Percentiles rank a stretch among this genome's conserved stretches.
These are phyloP conservation scores for Panzeria rudis DNA, from an alignment of 2,888 invertebrate genomes.

Conservation along the genomic window DNA sequence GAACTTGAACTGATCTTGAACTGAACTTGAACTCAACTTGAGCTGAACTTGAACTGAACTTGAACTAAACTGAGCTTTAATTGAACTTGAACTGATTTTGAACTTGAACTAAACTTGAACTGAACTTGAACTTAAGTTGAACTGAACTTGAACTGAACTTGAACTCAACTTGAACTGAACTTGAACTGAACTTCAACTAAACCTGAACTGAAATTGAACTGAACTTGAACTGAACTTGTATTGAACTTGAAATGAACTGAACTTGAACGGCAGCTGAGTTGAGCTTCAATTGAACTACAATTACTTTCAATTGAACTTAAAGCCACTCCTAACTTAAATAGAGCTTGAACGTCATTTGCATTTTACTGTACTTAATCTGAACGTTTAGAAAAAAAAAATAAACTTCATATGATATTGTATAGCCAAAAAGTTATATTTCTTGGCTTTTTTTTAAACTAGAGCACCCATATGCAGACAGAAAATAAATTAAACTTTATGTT, in stretches of 20 bases:
- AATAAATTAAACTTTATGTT: too few relatives aligned
- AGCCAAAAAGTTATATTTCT: too few relatives aligned
- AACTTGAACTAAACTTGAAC: neutral
- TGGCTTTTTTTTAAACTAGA: too few relatives aligned
- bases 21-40: neutral
- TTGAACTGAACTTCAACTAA: neutral
- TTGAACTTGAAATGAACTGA: neutral
- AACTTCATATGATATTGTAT: too few relatives aligned
- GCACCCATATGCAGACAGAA: too few relatives aligned
- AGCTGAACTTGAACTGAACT: neutral
- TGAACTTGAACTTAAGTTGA: neutral
- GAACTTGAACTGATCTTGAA: neutral
- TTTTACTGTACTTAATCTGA: too few relatives aligned
- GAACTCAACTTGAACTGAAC: neutral
- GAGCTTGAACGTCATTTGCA: neutral
- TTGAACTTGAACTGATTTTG: too few relatives aligned
- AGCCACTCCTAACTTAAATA: neutral
- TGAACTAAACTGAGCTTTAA: neutral
- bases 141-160: neutral
- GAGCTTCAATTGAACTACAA: neutral
- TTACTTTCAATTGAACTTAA: neutral
- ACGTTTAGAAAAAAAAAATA: too few relatives aligned
- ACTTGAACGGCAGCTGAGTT: too few relatives aligned
- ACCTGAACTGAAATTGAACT: neutral
- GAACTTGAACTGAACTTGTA: neutral